Conservation (phyloP, 2,113 vertebrate genomes). For the Cyprinodon tularosa region DNA sequence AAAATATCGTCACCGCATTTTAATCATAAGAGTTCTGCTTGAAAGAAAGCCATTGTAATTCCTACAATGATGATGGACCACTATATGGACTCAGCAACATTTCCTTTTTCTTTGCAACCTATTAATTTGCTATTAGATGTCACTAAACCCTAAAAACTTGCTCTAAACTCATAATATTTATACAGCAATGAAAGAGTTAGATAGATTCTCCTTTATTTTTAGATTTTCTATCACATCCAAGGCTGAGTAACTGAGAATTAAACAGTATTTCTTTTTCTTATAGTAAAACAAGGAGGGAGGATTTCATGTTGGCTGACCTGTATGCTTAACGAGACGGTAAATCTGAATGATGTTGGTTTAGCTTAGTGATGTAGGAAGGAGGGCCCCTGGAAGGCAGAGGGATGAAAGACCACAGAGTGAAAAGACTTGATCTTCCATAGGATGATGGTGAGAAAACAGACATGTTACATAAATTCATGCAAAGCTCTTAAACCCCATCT, state of each 20-base stretch:
- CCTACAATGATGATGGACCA: too few species aligned
- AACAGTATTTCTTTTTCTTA: neutral
- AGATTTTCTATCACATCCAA: too few species aligned
- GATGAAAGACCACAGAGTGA: neutral
- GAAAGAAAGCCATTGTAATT: neutral
- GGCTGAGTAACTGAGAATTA: neutral
- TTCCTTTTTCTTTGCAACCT: neutral
- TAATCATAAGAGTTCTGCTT: neutral
- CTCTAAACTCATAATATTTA: too few species aligned
- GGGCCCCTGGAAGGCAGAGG: neutral
- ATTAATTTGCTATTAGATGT: neutral
- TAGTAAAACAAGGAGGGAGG: neutral
- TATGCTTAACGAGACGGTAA: constrained; percentile 44
- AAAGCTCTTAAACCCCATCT: neutral
- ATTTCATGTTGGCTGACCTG: constrained; percentile 37
- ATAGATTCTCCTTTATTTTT: too few species aligned
- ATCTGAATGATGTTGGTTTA: constrained; percentile 36
- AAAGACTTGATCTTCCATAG: constrained; percentile 1
- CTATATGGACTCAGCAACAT: neutral
- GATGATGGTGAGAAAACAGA: neutral
- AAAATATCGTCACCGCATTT: too few species aligned
- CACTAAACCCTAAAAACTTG: neutral
- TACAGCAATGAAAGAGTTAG: too few species aligned
- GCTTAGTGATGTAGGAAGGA: neutral
- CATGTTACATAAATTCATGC: constrained; percentile 4